Evolutionary conservation across 1,140 invertebrate species (phyloP).

Genomic region (Arctopsyche grandis): DNA sequence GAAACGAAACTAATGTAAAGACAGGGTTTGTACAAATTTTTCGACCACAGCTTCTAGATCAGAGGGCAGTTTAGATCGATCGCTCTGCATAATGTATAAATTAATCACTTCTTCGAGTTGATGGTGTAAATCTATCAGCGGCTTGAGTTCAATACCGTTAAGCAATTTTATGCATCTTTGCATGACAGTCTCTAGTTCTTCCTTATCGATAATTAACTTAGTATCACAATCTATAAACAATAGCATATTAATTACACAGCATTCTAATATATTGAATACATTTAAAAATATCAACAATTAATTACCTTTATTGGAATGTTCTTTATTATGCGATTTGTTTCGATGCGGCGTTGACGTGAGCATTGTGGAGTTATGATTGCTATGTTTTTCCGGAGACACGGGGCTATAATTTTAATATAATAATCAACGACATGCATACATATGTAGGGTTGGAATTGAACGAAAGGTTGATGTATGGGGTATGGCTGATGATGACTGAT

Average conservation of each 20-base stretch:
- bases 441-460: too few species aligned
- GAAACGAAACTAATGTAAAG: too few species aligned
- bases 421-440: too few species aligned
- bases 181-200: conserved; percentile 70
- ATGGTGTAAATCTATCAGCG: conserved; percentile 71
- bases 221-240: conserved; percentile 60
- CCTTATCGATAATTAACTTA: conserved; percentile 69
- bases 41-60: conserved; percentile 62
- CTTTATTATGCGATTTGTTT: conserved; percentile 46
- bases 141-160: conserved; percentile 67
- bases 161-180: conserved; percentile 68
- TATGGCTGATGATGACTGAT: too few species aligned
- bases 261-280: too few species aligned
- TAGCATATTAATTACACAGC: not conserved
- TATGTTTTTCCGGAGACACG: conserved; percentile 40
- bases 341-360: conserved; percentile 50
- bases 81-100: conserved; percentile 64
- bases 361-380: conserved; percentile 29
- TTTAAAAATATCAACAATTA: conserved; percentile 9
- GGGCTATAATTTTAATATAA: conserved; percentile 29
- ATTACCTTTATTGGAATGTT: conserved; percentile 47
- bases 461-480: too few species aligned
- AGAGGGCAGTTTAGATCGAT: conserved; percentile 71
- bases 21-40: conserved; percentile 56
- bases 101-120: conserved; percentile 69